These are phyloP conservation scores for Trichonephila clavata DNA, from an alignment of 1,140 invertebrate genomes.

Conservation along the genomic window DNA sequence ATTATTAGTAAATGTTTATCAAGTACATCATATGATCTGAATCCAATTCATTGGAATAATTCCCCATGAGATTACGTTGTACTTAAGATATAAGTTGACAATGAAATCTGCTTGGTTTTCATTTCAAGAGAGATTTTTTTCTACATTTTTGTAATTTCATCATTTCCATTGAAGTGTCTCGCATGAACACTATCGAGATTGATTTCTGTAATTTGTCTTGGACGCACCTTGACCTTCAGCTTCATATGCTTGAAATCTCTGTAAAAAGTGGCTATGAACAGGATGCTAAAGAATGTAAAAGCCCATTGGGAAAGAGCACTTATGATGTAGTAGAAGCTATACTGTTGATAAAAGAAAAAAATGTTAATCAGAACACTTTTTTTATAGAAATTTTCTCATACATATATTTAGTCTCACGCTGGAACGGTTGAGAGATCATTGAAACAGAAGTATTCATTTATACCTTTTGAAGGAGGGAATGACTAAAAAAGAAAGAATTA, in stretches of 20 bases:
- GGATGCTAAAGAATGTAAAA: constrained; percentile 64
- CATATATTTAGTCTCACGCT: background rate
- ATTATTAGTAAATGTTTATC: background rate
- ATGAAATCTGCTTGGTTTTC: background rate
- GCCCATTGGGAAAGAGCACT: constrained; percentile 71
- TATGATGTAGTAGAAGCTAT: constrained; percentile 74
- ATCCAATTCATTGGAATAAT: too few species aligned
- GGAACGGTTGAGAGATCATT: background rate
- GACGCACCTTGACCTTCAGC: constrained; percentile 12
- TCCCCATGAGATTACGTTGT: too few species aligned
- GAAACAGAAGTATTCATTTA: too few species aligned
- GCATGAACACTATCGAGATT: constrained; percentile 61
- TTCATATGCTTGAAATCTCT: constrained; percentile 70
- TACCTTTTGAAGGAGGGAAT: too few species aligned
- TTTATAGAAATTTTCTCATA: background rate
- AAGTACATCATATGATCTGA: too few species aligned
- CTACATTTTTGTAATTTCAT: constrained; percentile 74
- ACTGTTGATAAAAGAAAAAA: constrained; percentile 50
- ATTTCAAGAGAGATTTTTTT: background rate
- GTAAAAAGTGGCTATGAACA: constrained; percentile 70
- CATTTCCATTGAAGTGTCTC: constrained; percentile 30
- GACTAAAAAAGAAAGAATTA: too few species aligned
- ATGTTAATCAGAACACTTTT: too few species aligned
- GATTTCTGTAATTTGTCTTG: constrained; percentile 36
- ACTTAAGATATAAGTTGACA: background rate